A percentile compares a stretch with the other conserved stretches of the same genome.
phyloP scores from a whole-genome alignment of 2,888 invertebrate species.

The Tipula helvola region DNA sequence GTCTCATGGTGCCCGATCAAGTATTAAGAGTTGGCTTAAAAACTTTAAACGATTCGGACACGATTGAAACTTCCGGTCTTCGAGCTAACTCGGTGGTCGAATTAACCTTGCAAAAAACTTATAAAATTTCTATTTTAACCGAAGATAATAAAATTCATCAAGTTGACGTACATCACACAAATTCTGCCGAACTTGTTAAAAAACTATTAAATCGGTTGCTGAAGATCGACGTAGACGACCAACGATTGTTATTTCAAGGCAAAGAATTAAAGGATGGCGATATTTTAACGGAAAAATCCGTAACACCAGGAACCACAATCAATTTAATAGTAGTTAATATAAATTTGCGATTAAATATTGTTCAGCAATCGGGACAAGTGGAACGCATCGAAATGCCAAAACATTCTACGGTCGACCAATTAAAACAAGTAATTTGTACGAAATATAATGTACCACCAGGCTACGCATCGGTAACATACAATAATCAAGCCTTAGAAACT shows the following conservation, averaged over 20 bases:
- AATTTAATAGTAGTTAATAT: background rate
- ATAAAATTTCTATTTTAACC: background rate
- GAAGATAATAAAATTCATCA: background rate
- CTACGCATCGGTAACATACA: background rate
- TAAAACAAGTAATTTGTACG: background rate
- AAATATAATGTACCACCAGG: background rate
- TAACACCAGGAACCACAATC: background rate
- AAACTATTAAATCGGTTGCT: background rate
- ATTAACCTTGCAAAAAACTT: background rate
- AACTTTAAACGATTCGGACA: background rate
- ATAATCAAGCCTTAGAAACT: background rate
- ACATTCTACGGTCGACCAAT: background rate
- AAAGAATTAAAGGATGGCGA: background rate
- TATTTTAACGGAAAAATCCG: background rate
- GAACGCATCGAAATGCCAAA: background rate
- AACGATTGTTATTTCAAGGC: background rate
- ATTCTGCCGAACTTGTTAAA: background rate
- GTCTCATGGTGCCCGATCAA: background rate
- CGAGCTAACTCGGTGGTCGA: background rate
- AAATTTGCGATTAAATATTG: background rate
- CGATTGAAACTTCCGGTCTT: background rate
- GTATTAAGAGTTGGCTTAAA: background rate
- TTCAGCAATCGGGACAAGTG: background rate
- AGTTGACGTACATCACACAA: background rate
- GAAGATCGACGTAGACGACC: background rate